Percentiles rank a stretch among this genome's conserved stretches.
Evolutionary conservation across 2,113 vertebrate genomes (phyloP).

Genomic region (Scalopus aquaticus): DNA sequence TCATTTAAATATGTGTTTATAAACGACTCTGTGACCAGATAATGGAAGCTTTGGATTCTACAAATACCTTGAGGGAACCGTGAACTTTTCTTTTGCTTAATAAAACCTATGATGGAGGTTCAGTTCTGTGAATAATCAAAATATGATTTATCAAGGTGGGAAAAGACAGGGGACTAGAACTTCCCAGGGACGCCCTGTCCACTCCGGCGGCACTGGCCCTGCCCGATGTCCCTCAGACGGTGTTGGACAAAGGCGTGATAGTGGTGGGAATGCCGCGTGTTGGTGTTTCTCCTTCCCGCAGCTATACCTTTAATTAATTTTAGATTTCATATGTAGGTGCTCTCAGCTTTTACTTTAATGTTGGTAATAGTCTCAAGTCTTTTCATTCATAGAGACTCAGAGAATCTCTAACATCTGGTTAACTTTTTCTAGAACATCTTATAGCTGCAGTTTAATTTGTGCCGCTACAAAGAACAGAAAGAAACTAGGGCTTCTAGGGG

Average conservation of each 20-base stretch:
- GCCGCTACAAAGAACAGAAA: not conserved
- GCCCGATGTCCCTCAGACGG: not conserved
- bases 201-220: not conserved
- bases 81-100: not conserved
- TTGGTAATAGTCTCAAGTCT: not conserved
- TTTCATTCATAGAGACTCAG: not conserved
- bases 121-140: conserved; percentile 25
- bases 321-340: not conserved
- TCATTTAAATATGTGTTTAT: conserved; percentile 58
- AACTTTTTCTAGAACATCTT: not conserved
- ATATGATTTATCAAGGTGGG: conserved; percentile 17
- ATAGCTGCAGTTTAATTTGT: not conserved
- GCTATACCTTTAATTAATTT: not conserved
- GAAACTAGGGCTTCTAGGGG: not conserved
- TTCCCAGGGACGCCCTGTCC: not conserved
- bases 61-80: not conserved
- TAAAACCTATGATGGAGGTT: not conserved
- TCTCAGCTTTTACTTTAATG: not conserved
- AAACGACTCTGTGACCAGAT: conserved; percentile 30
- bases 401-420: not conserved
- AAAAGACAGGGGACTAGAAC: not conserved
- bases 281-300: not conserved
- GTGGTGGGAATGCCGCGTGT: too few relatives aligned
- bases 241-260: not conserved
- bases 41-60: not conserved